A percentile compares a stretch with the other conserved stretches of the same genome.
These are phyloP conservation scores for Lateolabrax maculatus DNA, from an alignment of 2,797 vertebrate genomes.

Conservation along the genomic window DNA sequence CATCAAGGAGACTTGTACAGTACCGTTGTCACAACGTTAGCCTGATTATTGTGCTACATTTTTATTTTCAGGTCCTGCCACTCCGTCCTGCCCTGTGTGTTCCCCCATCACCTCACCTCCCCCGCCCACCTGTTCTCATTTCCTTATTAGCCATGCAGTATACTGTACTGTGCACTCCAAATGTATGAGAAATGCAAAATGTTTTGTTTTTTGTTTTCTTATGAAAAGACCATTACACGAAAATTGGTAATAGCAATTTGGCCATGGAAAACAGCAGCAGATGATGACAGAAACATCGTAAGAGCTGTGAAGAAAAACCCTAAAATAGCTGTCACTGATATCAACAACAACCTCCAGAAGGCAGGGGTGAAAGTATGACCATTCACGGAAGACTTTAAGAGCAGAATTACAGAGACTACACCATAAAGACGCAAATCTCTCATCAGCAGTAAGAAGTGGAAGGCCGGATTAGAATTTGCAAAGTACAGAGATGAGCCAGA, in stretches of 20 bases:
- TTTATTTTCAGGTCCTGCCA: background rate
- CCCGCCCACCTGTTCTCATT: background rate
- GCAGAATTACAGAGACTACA: background rate
- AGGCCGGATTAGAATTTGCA: background rate
- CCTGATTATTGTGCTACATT: background rate
- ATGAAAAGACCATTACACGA: too few species aligned
- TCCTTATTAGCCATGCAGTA: background rate
- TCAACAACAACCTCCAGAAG: background rate
- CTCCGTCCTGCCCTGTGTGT: background rate
- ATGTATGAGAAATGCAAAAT: too few species aligned
- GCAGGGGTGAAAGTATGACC: background rate
- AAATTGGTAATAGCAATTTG: too few species aligned
- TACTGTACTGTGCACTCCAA: too few species aligned
- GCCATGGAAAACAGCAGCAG: background rate
- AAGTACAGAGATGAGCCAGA: background rate
- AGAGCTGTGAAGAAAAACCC: background rate
- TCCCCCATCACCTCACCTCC: conserved; percentile 1
- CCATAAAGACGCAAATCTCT: background rate
- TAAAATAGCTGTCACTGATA: background rate
- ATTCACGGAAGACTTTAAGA: background rate
- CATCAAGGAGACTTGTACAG: background rate
- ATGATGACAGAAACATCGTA: too few species aligned
- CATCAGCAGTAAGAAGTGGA: background rate
- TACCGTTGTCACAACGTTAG: background rate
- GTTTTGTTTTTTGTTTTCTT: too few species aligned